phyloP scores from a whole-genome alignment of 2,113 vertebrate species.

The Chauna torquata region DNA sequence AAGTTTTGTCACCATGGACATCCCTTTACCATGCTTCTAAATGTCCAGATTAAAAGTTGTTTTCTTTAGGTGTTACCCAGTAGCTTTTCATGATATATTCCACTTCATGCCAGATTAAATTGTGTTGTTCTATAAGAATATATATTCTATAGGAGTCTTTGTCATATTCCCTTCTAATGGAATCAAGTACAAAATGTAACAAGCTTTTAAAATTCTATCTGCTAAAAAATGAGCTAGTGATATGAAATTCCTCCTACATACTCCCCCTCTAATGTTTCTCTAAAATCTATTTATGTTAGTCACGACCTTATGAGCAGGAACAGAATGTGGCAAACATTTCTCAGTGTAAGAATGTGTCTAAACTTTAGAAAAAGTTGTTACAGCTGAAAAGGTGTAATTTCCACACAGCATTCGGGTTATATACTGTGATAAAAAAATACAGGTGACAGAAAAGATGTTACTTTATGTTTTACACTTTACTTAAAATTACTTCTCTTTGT shows the following conservation, averaged over 20 bases:
- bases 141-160: conserved; percentile 20
- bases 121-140: background rate
- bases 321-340: conserved; percentile 67
- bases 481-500: background rate
- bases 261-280: conserved; percentile 70
- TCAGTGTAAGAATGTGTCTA: conserved; percentile 20
- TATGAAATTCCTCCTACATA: conserved; percentile 76
- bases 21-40: conserved; percentile 7
- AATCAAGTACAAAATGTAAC: conserved; percentile 51
- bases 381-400: conserved; percentile 51
- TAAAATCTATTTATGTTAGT: conserved; percentile 77
- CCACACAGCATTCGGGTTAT: background rate
- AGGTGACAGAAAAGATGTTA: background rate
- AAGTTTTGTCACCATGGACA: background rate
- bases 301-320: conserved; percentile 72
- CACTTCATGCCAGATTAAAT: background rate
- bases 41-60: conserved; percentile 6
- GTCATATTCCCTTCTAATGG: conserved; percentile 30
- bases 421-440: background rate
- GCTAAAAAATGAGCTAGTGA: conserved; percentile 59
- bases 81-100: background rate
- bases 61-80: background rate
- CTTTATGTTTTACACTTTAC: background rate
- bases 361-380: conserved; percentile 40
- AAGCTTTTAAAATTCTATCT: conserved; percentile 65